phyloP scores from a whole-genome alignment of 2,797 vertebrate species.

The Zalophus californianus region DNA sequence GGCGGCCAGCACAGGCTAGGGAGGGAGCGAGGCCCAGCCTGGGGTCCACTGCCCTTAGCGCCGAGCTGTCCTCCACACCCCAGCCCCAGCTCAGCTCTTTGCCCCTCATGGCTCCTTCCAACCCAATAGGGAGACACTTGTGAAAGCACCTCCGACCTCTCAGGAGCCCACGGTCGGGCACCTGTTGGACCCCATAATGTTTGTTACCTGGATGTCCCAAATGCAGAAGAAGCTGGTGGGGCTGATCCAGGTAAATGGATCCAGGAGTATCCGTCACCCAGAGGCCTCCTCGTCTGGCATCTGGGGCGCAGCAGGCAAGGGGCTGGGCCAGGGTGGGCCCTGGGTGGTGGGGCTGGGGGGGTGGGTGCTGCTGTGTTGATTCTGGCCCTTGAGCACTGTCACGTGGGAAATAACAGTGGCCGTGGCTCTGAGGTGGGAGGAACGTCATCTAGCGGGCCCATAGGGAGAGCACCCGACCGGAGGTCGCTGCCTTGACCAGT shows the following conservation, averaged over 20 bases:
- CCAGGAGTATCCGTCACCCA: accelerated
- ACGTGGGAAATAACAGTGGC: neutral
- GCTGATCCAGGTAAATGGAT: neutral
- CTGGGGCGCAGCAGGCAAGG: neutral
- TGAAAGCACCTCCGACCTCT: neutral
- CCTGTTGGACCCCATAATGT: neutral
- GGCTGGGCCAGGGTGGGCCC: neutral
- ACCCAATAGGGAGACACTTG: slow-evolving; percentile 36
- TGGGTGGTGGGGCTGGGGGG: neutral
- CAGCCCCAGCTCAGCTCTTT: neutral
- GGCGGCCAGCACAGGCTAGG: neutral
- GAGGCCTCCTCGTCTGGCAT: neutral
- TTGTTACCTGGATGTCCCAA: neutral
- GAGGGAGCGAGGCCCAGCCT: neutral
- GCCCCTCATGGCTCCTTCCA: neutral
- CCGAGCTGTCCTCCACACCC: neutral
- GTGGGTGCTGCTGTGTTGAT: neutral
- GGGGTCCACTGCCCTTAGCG: neutral
- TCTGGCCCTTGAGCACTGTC: neutral
- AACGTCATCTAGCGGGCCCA: accelerated
- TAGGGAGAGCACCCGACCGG: too few species aligned
- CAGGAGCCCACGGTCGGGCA: accelerated
- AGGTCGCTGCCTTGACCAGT: neutral
- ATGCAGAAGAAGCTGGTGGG: neutral
- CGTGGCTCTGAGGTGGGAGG: neutral